phyloP scores from a whole-genome alignment of 2,113 vertebrate species.

The Acrocephalus arundinaceus region DNA sequence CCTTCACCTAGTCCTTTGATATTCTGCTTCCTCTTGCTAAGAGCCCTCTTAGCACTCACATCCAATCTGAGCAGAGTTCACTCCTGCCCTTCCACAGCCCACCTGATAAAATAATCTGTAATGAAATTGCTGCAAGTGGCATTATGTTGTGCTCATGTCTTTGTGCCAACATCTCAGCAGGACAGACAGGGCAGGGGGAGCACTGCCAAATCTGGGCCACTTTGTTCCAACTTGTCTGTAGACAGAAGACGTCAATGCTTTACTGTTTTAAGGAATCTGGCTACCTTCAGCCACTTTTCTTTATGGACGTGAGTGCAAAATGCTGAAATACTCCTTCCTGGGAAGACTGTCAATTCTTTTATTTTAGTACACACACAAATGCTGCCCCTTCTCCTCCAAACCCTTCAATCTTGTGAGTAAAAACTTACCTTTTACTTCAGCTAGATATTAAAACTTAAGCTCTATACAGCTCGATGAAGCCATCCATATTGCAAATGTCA shows the following conservation, averaged over 20 bases:
- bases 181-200: background rate
- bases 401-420: background rate
- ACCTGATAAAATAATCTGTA: background rate
- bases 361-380: rapidly evolving
- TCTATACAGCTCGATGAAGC: background rate
- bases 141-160: background rate
- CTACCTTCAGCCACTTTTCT: background rate
- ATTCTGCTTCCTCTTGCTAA: background rate
- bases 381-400: background rate
- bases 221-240: background rate
- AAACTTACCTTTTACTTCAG: background rate
- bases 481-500: background rate
- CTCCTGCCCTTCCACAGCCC: background rate
- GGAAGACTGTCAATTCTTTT: background rate
- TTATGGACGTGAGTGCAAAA: background rate
- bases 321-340: background rate
- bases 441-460: background rate
- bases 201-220: background rate
- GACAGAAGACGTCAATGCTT: background rate
- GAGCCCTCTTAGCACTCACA: background rate
- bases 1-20: background rate
- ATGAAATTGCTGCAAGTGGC: background rate
- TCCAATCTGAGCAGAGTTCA: background rate
- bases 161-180: background rate
- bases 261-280: background rate